Evolutionary conservation across 2,888 invertebrate genomes (phyloP), one percentile per base, ranked within the genome.

Genomic region (Neoitamus cyanurus): DNA sequence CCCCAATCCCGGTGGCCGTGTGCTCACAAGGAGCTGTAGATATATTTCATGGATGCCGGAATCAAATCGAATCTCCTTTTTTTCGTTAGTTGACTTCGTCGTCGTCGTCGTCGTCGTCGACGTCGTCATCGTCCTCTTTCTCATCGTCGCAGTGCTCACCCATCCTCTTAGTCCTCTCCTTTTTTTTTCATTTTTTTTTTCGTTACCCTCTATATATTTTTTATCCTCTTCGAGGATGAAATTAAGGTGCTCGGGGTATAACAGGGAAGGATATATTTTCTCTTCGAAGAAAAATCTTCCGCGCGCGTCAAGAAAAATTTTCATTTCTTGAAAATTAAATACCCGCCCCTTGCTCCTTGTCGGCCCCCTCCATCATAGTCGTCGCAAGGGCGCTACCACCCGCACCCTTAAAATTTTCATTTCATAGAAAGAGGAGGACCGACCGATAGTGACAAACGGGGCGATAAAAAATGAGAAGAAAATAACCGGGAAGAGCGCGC

Each of bases 241-340:
- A 58, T 58, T 58, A 58, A 58, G 58, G 70, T 70, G 30, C 7
- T 70, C 70, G 25, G 70, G 70, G 70, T n/a, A 34, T 70, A 34
- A 70, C n/a, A 31, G n/a, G 30, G 70, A 31, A 31, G 31, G 30
- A 70, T 70, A 15, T 31, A 70, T 30, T 70, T n/a, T 13, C 6
- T 70, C 20, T 1, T 7, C 28, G 9, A 70, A 15, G 31, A 58
- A 70, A 70, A 70, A n/a, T 31, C 15, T 30, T n/a, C 5, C 34
- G 34, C 31, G 34, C 30, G 34, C 70, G n/a, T 31, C 70, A 70
- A 46, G 30, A 46, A 48, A 78, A 78, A 78, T 78, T 78, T 78
- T 78, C 48, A 78, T 78, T 78, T 78, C 78, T 46, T 48, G 78
- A 78, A 78, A 78, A 78, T 78, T 78, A 78, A 78, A 78, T 78